These are phyloP conservation scores for Homalodisca vitripennis DNA, from an alignment of 1,140 invertebrate species.

Conservation along the genomic window DNA sequence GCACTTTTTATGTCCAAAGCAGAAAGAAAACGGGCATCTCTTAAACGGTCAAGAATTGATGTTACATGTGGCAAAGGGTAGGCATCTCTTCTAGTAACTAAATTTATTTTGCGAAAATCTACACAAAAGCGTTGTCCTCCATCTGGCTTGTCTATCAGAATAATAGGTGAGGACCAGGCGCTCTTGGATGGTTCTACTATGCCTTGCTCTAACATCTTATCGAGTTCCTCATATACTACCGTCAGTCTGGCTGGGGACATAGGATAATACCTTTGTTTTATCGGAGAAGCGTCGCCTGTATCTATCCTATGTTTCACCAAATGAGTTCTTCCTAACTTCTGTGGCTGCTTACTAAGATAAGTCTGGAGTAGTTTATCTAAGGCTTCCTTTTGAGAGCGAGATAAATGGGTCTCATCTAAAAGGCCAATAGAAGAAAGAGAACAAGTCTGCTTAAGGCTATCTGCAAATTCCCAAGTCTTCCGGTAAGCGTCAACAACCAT, in stretches of 20 bases:
- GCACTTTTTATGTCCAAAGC: constrained; percentile 38
- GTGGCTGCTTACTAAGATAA: neutral
- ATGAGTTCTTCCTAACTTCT: neutral
- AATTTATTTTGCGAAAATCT: neutral
- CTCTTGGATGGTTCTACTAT: neutral
- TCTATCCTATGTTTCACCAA: neutral
- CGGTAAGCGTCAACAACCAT: neutral
- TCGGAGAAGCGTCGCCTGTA: neutral
- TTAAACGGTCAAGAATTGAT: neutral
- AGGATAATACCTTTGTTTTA: neutral
- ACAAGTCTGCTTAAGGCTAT: neutral
- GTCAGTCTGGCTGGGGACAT: neutral
- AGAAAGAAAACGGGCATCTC: neutral
- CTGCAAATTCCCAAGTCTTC: neutral
- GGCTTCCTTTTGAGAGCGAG: neutral
- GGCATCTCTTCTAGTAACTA: neutral
- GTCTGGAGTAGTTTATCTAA: neutral
- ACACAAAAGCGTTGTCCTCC: neutral
- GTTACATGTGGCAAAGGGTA: neutral
- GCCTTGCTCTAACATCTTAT: neutral
- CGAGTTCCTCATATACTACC: neutral
- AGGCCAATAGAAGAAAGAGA: neutral
- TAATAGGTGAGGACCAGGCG: neutral
- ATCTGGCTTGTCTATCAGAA: constrained; percentile 7
- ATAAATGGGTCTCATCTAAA: neutral